Conservation (phyloP, 2,888 invertebrate genomes). For the Tricholauxania praeusta region DNA sequence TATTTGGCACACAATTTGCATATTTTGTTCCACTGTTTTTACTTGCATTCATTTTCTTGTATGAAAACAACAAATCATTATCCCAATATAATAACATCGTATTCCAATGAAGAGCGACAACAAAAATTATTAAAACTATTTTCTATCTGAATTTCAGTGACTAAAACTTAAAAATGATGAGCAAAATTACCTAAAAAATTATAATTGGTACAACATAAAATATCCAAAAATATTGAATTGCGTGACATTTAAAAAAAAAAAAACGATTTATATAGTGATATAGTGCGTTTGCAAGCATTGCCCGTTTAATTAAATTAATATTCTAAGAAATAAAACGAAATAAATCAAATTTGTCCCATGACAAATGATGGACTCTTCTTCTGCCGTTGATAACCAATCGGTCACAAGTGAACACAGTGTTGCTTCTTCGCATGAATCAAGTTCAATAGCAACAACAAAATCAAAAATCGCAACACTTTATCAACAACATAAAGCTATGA, state of each 20-base stretch:
- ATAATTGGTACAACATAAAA: too few relatives aligned
- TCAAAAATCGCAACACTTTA: slow-evolving; percentile 45
- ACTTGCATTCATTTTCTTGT: too few relatives aligned
- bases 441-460: slow-evolving; percentile 48
- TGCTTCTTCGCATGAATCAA: slow-evolving; percentile 68
- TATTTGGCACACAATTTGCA: too few relatives aligned
- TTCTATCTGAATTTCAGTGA: too few relatives aligned
- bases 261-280: background rate
- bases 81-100: too few relatives aligned
- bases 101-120: too few relatives aligned
- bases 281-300: background rate
- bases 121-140: too few relatives aligned
- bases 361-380: slow-evolving; percentile 70
- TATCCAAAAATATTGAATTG: background rate
- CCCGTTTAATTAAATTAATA: background rate
- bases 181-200: too few relatives aligned
- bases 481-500: slow-evolving; percentile 51
- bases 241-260: background rate
- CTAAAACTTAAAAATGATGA: too few relatives aligned
- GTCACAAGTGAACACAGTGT: slow-evolving; percentile 71
- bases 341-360: slow-evolving; percentile 28
- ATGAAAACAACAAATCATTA: too few relatives aligned
- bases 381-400: slow-evolving; percentile 71
- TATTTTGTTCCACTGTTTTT: too few relatives aligned
- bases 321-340: slow-evolving; percentile 4